Conservation (phyloP, 2,797 vertebrate species). For the Epinephelus malabaricus region DNA sequence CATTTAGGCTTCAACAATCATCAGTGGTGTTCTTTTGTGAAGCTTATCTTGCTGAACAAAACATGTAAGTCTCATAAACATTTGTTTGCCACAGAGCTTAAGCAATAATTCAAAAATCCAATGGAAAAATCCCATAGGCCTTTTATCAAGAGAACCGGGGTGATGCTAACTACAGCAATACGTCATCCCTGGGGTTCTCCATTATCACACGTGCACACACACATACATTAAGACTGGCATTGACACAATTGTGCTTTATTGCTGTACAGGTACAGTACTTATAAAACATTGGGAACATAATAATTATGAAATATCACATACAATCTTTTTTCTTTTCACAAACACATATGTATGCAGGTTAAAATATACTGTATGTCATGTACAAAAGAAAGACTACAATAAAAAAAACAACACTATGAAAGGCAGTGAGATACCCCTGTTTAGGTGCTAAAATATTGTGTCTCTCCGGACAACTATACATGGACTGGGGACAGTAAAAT, state of each 20-base stretch:
- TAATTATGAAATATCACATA: slow-evolving; percentile 84
- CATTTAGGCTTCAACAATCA: too few relatives aligned
- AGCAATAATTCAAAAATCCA: too few relatives aligned
- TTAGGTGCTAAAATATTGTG: slow-evolving; percentile 55
- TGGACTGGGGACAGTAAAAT: slow-evolving; percentile 57
- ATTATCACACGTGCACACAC: not conserved
- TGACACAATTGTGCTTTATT: slow-evolving; percentile 89
- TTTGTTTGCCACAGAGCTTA: too few relatives aligned
- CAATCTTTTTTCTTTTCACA: slow-evolving; percentile 80
- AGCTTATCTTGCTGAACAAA: too few relatives aligned
- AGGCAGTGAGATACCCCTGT: slow-evolving; percentile 73
- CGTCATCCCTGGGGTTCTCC: too few relatives aligned
- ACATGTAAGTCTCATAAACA: too few relatives aligned
- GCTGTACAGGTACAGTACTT: slow-evolving; percentile 88
- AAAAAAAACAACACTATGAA: slow-evolving; percentile 73
- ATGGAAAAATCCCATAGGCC: too few relatives aligned
- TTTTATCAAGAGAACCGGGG: too few relatives aligned
- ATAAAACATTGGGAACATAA: slow-evolving; percentile 87
- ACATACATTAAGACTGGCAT: slow-evolving; percentile 33
- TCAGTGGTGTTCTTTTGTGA: too few relatives aligned
- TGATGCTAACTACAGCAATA: too few relatives aligned
- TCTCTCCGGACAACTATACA: slow-evolving; percentile 55
- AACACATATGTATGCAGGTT: slow-evolving; percentile 83
- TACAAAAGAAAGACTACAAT: slow-evolving; percentile 77
- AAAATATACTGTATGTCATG: slow-evolving; percentile 80